Base-by-base conservation (phyloP, 2,888 invertebrate species). In the Hydriomena furcata region DNA sequence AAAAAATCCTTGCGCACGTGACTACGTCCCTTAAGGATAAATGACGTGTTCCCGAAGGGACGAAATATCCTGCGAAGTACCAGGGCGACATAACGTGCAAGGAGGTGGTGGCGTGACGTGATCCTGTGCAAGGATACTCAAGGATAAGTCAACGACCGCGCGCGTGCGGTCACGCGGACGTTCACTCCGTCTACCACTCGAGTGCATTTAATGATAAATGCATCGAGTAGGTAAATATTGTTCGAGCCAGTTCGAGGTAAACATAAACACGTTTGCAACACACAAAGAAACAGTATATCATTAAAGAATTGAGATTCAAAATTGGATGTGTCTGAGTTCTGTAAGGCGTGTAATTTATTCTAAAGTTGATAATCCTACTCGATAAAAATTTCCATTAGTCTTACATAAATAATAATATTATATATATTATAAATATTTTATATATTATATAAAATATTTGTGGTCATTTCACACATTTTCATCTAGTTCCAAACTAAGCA, bases 51-150 rank as follows among this genome's bases (percentile, higher is more conserved):
- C 91, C 91, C 91, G 88, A 91, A 91, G 91, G 91, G 91, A 91
- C 90, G 76, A 91, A 91, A 87, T 91, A 91, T 91, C 91, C 91
- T 91, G 91, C 84, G 72, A 73, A 68, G 52, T 85, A 91, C 90
- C 75, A 91, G 84, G 90, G 76, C 65, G 66, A 65, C 87, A 91
- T 82, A 82, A 73, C 66, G 67, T 58, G 61, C 65, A 53, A 71
- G 73, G 82, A 82, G 79, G 72, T 75, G 55, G 51, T 52, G 38
- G 60, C 66, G 65, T 74, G 68, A 73, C 73, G 70, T 80, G 72
- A 88, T 85, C 87, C 87, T 87, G 82, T 71, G 76, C 82, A 89
- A 90, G 89, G 89, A 89, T 84, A 76, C 72, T 81, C 85, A 87
- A 89, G 90, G 89, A 89, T 86, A 84, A 78, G 78, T 74, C 82